Evolutionary conservation across 2,797 vertebrate species (phyloP), one percentile per base, ranked within the genome.

Genomic region (Sebastes cheni): DNA sequence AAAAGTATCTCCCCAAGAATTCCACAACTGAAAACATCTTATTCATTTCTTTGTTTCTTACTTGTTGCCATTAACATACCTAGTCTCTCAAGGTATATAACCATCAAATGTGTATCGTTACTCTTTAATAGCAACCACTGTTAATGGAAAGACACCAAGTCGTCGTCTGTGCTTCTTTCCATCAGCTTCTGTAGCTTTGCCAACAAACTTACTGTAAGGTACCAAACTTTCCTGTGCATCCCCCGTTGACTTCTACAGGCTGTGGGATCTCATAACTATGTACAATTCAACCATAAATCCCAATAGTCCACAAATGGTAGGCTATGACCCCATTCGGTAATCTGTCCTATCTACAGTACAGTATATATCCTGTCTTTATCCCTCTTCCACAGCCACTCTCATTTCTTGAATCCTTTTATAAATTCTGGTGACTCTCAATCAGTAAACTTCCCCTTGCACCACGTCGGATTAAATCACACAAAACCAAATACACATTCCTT

Each of bases 401-500:
- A 66, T 86, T 80, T 72, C 88, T 82, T 87, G 2, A 80, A 86
- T 70, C 84, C 36, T 92, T 86, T 73, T 61, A 67, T 66, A 75
- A 86, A 86, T 79, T 55, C 78, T 77, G 72, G 32, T 88, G 87
- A 68, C 71, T 92, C 76, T 85, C 79, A 62, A 18, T 87, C 50
- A 65, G 18, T 83, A 60, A 66, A 77, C 86, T 85, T 91, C 23
- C 77, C 54, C 22, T 82, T 76, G 61, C 42, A 59, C 66, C 71
- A 78, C 79, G 75, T 88, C 32, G 58, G 36, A 84, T 84, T 64
- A 59, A 81, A 75, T 81, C 25, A 79, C 39, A 77, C 75, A 90
- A 89, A 91, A 92, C 75, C 84, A 90, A 90, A 92, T 84, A 85
- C 87, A 88, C 84, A 80, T 77, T 82, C 72, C 70, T 91, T 90